These are phyloP conservation scores for Channallabes apus DNA, from an alignment of 2,797 vertebrate species.

Conservation along the genomic window DNA sequence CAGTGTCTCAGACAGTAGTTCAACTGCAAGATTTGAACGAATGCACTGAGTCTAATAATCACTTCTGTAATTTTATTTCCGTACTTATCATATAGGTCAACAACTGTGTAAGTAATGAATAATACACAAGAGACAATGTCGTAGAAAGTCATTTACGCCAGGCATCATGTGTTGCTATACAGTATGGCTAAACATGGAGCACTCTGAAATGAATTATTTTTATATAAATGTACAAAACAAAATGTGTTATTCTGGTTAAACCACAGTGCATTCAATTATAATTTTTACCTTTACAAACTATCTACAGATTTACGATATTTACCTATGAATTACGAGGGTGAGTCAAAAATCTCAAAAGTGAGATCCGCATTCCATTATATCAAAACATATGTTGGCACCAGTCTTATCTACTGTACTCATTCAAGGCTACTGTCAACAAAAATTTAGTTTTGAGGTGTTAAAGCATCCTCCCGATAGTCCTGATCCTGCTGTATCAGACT, in stretches of 20 bases:
- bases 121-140: not conserved
- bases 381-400: no score
- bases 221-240: not conserved
- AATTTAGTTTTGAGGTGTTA: no score
- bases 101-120: not conserved
- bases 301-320: no score
- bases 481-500: no score
- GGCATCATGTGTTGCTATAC: not conserved
- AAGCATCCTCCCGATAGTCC: no score
- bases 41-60: not conserved
- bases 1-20: not conserved
- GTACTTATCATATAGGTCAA: not conserved
- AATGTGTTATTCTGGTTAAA: not conserved
- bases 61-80: not conserved
- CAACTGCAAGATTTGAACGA: not conserved
- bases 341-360: no score
- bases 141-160: not conserved
- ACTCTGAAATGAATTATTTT: not conserved
- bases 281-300: no score
- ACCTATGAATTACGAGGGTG: no score
- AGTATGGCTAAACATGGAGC: not conserved
- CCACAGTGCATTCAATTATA: not conserved
- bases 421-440: no score
- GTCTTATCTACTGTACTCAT: no score
- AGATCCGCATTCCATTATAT: no score